Evolutionary conservation across 2,113 vertebrate species (phyloP).

Genomic region (Corvus moneduloides): DNA sequence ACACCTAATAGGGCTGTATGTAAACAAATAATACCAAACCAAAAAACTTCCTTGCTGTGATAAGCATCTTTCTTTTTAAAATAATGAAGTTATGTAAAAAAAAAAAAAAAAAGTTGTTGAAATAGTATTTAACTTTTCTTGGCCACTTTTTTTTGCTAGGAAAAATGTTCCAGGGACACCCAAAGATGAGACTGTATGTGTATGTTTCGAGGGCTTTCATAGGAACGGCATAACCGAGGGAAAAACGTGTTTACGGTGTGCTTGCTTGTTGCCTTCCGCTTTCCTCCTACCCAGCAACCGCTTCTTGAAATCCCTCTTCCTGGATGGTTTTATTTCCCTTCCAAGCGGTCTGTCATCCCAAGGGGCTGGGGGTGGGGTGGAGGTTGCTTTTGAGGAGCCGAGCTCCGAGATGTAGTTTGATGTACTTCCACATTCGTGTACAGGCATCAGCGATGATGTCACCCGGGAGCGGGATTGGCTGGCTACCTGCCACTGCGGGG

Average conservation of each 20-base stretch:
- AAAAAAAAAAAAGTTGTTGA: background rate
- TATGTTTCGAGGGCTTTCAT: background rate
- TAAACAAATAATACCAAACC: background rate
- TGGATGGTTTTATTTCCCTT: background rate
- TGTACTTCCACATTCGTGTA: background rate
- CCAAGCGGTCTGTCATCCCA: background rate
- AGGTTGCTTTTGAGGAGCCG: background rate
- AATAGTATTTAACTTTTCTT: background rate
- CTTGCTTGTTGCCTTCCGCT: background rate
- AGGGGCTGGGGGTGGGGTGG: background rate
- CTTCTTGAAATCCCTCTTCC: background rate
- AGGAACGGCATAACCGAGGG: background rate
- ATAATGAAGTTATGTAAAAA: background rate
- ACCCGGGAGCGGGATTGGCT: conserved; percentile 38
- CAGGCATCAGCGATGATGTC: conserved; percentile 31
- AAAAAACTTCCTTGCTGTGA: background rate
- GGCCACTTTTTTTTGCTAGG: background rate
- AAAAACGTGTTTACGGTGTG: background rate
- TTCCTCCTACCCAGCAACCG: background rate
- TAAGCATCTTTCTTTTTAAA: background rate
- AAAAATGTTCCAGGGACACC: background rate
- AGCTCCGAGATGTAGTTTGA: background rate
- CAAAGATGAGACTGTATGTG: background rate
- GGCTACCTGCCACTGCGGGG: conserved; percentile 31
- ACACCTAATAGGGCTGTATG: background rate